Percentiles rank a stretch among this genome's conserved stretches.
Evolutionary conservation across 2,113 vertebrate genomes (phyloP).

Genomic region (Copsychus sechellarum): DNA sequence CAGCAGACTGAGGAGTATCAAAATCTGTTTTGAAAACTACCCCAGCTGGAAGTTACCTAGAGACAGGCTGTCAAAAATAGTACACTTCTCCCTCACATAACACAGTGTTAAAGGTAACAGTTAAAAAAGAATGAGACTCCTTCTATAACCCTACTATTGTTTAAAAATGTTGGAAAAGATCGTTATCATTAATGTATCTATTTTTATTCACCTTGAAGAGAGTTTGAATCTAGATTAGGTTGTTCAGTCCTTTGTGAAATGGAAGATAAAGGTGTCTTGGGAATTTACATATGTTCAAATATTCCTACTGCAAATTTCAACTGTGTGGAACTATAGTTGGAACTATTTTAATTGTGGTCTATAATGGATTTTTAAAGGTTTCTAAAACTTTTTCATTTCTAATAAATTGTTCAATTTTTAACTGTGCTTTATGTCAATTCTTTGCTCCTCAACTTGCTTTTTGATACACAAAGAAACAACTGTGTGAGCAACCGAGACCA

Average conservation of each 20-base stretch:
- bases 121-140: background rate
- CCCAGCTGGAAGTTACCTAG: background rate
- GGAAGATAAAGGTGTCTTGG: background rate
- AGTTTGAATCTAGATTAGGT: constrained; percentile 46
- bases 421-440: background rate
- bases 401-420: constrained; percentile 68
- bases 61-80: background rate
- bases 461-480: background rate
- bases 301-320: constrained; percentile 27
- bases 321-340: constrained; percentile 25
- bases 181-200: background rate
- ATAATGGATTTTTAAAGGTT: constrained; percentile 28
- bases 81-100: background rate
- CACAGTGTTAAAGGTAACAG: background rate
- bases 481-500: background rate
- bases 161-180: background rate
- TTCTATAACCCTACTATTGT: background rate
- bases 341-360: constrained; percentile 31
- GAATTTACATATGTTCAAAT: constrained; percentile 9
- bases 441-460: background rate
- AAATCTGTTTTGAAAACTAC: background rate
- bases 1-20: background rate
- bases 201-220: constrained; percentile 51
- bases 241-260: constrained; percentile 6
- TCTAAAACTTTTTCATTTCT: constrained; percentile 31